phyloP scores from a whole-genome alignment of 2,888 invertebrate species.

The Ormyrus labotus region DNA sequence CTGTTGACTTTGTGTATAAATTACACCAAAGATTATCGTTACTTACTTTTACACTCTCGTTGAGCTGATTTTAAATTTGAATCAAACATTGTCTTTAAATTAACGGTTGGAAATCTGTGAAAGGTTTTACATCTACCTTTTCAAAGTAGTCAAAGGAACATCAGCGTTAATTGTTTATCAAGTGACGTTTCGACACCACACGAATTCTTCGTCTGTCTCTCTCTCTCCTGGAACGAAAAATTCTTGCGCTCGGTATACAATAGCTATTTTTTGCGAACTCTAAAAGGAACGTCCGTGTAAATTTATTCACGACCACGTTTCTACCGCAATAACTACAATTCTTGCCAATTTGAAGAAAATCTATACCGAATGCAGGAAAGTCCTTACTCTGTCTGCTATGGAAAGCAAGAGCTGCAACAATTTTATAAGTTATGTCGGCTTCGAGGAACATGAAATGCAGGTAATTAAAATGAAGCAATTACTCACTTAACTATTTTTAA shows the following conservation, averaged over 20 bases:
- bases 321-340: constrained; percentile 45
- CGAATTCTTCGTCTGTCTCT: constrained; percentile 33
- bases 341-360: constrained; percentile 54
- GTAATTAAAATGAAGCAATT: constrained; percentile 64
- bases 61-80: not conserved
- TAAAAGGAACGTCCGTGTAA: constrained; percentile 9
- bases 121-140: not conserved
- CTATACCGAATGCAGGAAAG: constrained; percentile 59
- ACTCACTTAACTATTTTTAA: constrained; percentile 39
- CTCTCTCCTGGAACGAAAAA: constrained; percentile 12
- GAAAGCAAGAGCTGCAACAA: constrained; percentile 74
- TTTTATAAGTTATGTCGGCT: constrained; percentile 76
- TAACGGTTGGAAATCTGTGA: not conserved
- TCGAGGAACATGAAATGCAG: constrained; percentile 75
- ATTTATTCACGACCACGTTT: constrained; percentile 13
- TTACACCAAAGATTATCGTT: constrained; percentile 40
- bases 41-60: constrained; percentile 19
- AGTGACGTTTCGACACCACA: constrained; percentile 52
- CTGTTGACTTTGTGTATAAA: constrained; percentile 48
- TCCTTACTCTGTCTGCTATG: constrained; percentile 61
- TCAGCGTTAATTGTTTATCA: constrained; percentile 51
- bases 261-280: not conserved
- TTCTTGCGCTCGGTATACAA: constrained; percentile 19
- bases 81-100: not conserved
- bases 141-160: not conserved